A percentile compares a stretch with the other conserved stretches of the same genome.
These are phyloP conservation scores for Oceanites oceanicus DNA, from an alignment of 2,113 vertebrate genomes.

Conservation along the genomic window DNA sequence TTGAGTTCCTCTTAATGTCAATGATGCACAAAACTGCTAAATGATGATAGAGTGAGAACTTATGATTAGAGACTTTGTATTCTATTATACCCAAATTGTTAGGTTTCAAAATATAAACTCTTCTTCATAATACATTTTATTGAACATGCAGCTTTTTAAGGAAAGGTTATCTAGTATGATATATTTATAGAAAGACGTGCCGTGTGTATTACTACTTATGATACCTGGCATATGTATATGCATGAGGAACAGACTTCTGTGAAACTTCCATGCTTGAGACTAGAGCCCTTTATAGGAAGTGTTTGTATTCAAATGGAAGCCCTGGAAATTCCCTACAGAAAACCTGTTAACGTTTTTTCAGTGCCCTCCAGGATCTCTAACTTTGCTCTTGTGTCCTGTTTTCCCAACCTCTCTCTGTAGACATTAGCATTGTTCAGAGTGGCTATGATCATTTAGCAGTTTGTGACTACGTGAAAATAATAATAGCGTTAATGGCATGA, in stretches of 20 bases:
- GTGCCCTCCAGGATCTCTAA: neutral
- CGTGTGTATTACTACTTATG: neutral
- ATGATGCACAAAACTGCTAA: neutral
- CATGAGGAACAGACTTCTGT: neutral
- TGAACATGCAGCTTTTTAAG: neutral
- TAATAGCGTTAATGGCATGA: neutral
- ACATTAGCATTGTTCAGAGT: neutral
- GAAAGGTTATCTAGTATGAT: neutral
- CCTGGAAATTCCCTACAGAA: neutral
- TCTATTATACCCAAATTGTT: neutral
- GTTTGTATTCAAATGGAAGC: neutral
- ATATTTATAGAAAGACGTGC: neutral
- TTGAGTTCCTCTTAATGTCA: neutral
- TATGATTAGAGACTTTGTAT: neutral
- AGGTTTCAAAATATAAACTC: neutral
- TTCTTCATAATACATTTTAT: neutral
- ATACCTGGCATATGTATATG: neutral
- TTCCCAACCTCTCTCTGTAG: neutral
- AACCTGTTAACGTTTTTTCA: neutral
- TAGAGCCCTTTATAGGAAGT: neutral
- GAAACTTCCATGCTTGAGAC: neutral
- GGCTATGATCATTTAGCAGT: neutral
- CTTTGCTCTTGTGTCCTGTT: neutral
- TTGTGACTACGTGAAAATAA: neutral
- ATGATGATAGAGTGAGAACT: neutral